Percentiles rank a stretch among this genome's conserved stretches.
Conservation (phyloP, 2,113 vertebrate genomes). For the Crotophaga sulcirostris region DNA sequence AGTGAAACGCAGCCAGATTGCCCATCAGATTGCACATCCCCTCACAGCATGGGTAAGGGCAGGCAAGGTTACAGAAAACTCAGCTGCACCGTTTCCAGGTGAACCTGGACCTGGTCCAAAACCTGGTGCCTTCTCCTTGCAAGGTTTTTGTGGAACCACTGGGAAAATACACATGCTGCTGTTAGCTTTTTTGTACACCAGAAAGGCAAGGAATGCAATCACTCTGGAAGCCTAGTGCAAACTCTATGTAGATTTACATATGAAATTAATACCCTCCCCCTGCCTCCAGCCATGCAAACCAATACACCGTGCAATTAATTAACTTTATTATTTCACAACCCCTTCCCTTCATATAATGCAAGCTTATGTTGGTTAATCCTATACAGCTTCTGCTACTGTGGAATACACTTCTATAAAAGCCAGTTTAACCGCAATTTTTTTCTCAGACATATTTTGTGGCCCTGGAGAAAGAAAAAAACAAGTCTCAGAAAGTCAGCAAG, state of each 20-base stretch:
- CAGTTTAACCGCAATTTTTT: neutral
- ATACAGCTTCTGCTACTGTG: neutral
- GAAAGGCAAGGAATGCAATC: neutral
- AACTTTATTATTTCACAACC: neutral
- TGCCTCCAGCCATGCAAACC: too few species aligned
- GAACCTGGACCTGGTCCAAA: neutral
- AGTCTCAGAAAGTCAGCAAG: too few species aligned
- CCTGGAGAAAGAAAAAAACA: neutral
- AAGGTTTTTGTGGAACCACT: neutral
- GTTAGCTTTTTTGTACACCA: too few species aligned
- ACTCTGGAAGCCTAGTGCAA: neutral
- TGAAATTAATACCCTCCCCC: neutral
- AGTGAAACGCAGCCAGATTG: neutral
- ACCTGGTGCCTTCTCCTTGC: fast-evolving
- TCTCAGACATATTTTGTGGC: neutral
- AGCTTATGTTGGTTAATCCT: neutral
- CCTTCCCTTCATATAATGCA: neutral
- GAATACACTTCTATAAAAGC: neutral
- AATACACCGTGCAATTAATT: neutral
- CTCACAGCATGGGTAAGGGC: neutral
- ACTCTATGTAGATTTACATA: neutral
- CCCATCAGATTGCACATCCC: too few species aligned
- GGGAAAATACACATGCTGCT: fast-evolving
- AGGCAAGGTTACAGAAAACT: neutral
- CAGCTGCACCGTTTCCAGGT: neutral